phyloP scores from a whole-genome alignment of 1,140 invertebrate genomes.

The Drosophila truncata region DNA sequence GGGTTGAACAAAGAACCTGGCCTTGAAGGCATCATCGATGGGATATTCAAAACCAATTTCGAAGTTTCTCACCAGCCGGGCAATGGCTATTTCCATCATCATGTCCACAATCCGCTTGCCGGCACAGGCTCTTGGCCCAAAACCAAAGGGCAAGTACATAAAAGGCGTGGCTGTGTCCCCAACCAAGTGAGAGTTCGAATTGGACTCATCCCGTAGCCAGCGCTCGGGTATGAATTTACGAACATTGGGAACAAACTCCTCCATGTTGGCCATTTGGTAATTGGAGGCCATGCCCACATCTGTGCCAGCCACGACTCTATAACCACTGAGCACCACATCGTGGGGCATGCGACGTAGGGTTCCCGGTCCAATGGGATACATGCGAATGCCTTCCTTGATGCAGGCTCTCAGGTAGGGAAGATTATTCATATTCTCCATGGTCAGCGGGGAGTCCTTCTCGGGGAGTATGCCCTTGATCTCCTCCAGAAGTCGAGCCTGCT shows the following conservation, averaged over 20 bases:
- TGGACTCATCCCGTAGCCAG: conserved; percentile 85
- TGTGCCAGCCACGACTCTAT: conserved; percentile 88
- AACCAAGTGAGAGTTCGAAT: conserved; percentile 60
- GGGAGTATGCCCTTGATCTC: conserved; percentile 87
- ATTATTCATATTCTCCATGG: conserved; percentile 86
- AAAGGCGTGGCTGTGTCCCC: conserved; percentile 87
- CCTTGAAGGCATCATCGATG: conserved; percentile 69
- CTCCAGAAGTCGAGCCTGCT: conserved; percentile 89
- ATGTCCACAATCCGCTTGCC: conserved; percentile 89
- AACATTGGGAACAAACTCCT: conserved; percentile 86
- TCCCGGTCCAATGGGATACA: conserved; percentile 86
- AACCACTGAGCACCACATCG: conserved; percentile 87
- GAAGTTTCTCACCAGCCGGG: conserved; percentile 88
- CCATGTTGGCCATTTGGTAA: conserved; percentile 84
- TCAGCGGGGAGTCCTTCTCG: conserved; percentile 85
- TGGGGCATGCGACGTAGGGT: conserved; percentile 86
- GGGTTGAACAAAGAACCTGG: conserved; percentile 69
- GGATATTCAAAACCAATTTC: conserved; percentile 86
- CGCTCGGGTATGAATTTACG: conserved; percentile 87
- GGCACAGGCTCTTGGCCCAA: conserved; percentile 87
- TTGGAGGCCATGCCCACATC: conserved; percentile 86
- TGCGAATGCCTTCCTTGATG: conserved; percentile 88
- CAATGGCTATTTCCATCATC: conserved; percentile 88
- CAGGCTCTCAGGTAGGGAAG: conserved; percentile 89
- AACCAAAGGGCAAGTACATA: conserved; percentile 88